Evolutionary conservation across 2,888 invertebrate species (phyloP).

Genomic region (Eurois occulta): DNA sequence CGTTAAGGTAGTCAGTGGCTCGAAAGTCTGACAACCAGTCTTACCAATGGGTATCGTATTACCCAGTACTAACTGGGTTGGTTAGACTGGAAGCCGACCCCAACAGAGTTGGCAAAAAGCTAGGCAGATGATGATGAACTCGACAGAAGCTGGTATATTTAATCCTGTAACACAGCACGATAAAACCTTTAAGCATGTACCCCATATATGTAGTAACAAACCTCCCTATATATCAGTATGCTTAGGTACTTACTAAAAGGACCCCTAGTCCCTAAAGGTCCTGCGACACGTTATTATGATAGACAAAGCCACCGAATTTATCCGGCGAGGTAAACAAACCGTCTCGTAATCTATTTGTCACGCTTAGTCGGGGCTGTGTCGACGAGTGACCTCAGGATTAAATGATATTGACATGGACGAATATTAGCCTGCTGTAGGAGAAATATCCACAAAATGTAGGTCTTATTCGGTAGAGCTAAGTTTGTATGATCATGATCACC

Average conservation of each 20-base stretch:
- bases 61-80: no score
- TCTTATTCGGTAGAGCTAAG: not conserved
- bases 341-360: constrained; percentile 66
- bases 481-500: not conserved
- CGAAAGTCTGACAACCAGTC: no score
- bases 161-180: not conserved
- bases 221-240: constrained; percentile 3
- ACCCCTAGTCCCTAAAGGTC: constrained; percentile 18
- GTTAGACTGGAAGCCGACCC: no score
- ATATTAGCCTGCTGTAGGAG: constrained; percentile 4
- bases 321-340: constrained; percentile 62
- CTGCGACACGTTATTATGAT: constrained; percentile 24
- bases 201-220: not conserved
- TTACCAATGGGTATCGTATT: no score
- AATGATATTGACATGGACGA: constrained; percentile 55
- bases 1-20: no score
- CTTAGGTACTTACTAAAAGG: constrained; percentile 22
- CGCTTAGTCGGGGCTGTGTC: constrained; percentile 49
- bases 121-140: no score
- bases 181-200: not conserved
- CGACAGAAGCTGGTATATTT: not conserved
- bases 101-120: no score
- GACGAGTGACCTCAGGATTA: constrained; percentile 59
- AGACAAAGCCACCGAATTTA: constrained; percentile 48
- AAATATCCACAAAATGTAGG: not conserved